A percentile compares a stretch with the other conserved stretches of the same genome.
Evolutionary conservation across 2,888 invertebrate genomes (phyloP).

Genomic region (Petrolisthes cinctipes): DNA sequence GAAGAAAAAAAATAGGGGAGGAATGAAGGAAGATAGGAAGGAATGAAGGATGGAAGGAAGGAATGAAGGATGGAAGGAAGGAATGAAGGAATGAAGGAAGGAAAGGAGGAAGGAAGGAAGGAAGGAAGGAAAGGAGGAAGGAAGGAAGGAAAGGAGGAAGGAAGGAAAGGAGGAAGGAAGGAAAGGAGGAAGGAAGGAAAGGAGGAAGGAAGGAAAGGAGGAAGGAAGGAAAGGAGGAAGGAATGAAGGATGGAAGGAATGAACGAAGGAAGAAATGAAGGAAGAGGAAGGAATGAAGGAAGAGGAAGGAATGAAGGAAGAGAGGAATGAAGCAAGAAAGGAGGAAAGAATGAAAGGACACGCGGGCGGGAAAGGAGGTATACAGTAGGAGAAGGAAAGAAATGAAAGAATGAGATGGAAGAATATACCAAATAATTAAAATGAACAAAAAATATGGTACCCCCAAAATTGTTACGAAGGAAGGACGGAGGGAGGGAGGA

Average conservation of each 20-base stretch:
- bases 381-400: background rate
- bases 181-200: constrained; percentile 2
- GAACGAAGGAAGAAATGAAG: background rate
- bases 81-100: background rate
- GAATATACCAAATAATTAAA: background rate
- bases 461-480: background rate
- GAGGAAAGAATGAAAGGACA: background rate
- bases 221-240: background rate
- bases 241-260: background rate
- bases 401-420: background rate
- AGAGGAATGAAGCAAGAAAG: background rate
- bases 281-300: background rate
- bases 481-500: background rate
- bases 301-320: background rate
- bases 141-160: background rate
- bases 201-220: background rate
- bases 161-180: background rate
- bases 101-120: background rate
- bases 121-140: background rate
- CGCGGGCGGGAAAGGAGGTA: background rate
- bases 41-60: background rate
- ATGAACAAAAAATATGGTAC: background rate
- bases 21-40: background rate
- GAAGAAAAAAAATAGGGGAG: background rate
- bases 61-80: background rate